Evolutionary conservation across 2,797 vertebrate genomes (phyloP), one percentile per base, ranked within the genome.

Genomic region (Sternotherus odoratus): DNA sequence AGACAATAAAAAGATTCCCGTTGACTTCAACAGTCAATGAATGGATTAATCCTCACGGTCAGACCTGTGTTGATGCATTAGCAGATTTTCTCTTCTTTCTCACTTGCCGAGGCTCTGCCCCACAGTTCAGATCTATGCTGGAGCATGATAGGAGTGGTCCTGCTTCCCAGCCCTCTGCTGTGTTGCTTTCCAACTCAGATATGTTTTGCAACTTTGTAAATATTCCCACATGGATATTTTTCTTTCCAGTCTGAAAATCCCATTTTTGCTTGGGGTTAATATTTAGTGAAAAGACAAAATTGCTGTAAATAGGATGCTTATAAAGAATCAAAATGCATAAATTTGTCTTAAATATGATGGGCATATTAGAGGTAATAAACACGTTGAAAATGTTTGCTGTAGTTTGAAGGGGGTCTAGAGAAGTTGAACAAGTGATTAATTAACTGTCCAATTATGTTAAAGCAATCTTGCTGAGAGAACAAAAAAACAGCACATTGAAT

Each of bases 381-480:
- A 39, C 4, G 12, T 53, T 28, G 91, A 93, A 77, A 83, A 79
- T 53, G 5, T 74, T 66, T 92, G 60, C 48, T 88, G 43, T 19
- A 80, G 10, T 79, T 92, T 89, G 83, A 83, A 90, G 33, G 56
- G 11, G 50, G 23, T 24, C 78, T 33, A 53, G 56, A 75, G 5
- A 74, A 17, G 10, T 54, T 43, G 82, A 80, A 86, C 48, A 57
- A 74, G 11, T 13, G 28, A 83, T 75, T 82, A 72, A 33, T 63
- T 49, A 89, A 77, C 33, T 88, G 56, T 89, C n/a, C 30, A 85
- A 84, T 82, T 83, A 89, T 93, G 54, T 19, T 66, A 79, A 89
- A 81, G 51, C 3, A 12, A 26, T 63, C 83, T 79, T 83, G 69
- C 23, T 48, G 53, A 54, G 24, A 86, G 54, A 28, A 77, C 30